Evolutionary conservation across 92 coral and sea anemone genomes (phyloP), one percentile per base, ranked within the genome.

Genomic region (Pocillopora grandis): DNA sequence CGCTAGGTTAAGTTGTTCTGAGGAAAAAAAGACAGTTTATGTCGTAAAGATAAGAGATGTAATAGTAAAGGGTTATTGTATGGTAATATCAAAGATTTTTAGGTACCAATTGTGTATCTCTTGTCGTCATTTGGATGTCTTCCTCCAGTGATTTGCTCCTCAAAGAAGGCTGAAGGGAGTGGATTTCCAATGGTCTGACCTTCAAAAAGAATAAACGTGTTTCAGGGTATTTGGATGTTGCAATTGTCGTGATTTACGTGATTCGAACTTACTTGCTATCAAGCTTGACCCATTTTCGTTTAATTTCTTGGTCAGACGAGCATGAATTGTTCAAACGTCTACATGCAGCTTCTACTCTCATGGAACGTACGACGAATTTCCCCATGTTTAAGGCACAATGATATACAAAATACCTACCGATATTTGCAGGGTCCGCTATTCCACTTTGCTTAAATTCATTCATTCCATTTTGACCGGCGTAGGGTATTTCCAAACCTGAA

Each of bases 1-100:
- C 8, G 99, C 99, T 0, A 86, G 93, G 82, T 96, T 96, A 21
- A 96, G 79, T 66, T 89, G 95, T 48, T 86, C 98, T 95, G 88
- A n/a, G 76, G 19, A 2, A 76, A 85, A n/a, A n/a, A n/a, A n/a
- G n/a, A n/a, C n/a, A n/a, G n/a, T n/a, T n/a, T n/a, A n/a, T n/a
- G n/a, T n/a, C 23, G 33, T 36, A 67, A 20, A 20, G 33, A 19
- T 20, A 12, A 10, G 48, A 67, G 15, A 12, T 27, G 35, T 20
- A 27, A 27, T 27, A 21, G 15, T 3, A 42, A 42, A 42, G 8
- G 2, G 52, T 42, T 42, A 42, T 42, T 42, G 52, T 12, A 35
- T 27, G 18, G 15, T 19, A 16, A 27, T 67, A 67, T 6, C 35
- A 27, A 67, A 31, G 5, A 33, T 66, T 4, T 64, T 19, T 0